These are phyloP conservation scores for Cisticola juncidis DNA, from an alignment of 2,113 vertebrate genomes.

Conservation along the genomic window DNA sequence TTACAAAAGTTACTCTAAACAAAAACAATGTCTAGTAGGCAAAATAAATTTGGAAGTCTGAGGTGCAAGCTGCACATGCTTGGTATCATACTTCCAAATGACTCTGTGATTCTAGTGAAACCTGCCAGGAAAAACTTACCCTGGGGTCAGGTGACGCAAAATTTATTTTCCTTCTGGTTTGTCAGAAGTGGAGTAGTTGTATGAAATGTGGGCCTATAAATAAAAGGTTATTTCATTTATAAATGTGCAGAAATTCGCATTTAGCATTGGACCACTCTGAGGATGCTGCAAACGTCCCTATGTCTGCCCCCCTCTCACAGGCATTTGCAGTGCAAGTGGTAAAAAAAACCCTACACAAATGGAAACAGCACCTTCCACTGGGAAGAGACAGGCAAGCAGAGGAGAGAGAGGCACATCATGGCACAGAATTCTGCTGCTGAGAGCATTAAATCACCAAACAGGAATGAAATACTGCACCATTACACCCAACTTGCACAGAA, in stretches of 20 bases:
- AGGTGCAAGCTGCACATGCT: not conserved
- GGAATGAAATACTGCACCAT: not conserved
- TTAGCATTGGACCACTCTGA: not conserved
- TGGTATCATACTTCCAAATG: not conserved
- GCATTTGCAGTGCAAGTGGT: not conserved
- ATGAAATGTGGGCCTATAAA: not conserved
- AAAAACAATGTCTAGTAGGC: not conserved
- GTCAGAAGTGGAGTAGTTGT: not conserved
- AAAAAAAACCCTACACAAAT: not conserved
- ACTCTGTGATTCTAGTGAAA: not conserved
- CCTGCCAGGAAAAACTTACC: not conserved
- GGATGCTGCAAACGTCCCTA: not conserved
- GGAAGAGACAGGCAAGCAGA: not conserved
- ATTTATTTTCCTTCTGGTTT: not conserved
- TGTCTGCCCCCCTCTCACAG: rapidly evolving
- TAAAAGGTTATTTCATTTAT: not conserved
- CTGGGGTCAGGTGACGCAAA: not conserved
- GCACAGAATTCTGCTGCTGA: not conserved
- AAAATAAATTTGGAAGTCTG: not conserved
- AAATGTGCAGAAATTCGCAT: not conserved
- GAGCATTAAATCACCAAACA: not conserved
- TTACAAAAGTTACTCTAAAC: not conserved
- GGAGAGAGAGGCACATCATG: not conserved
- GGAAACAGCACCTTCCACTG: not conserved
- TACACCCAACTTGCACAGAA: not conserved